Evolutionary conservation across 2,113 vertebrate species (phyloP).

Genomic region (Ochotona princeps): DNA sequence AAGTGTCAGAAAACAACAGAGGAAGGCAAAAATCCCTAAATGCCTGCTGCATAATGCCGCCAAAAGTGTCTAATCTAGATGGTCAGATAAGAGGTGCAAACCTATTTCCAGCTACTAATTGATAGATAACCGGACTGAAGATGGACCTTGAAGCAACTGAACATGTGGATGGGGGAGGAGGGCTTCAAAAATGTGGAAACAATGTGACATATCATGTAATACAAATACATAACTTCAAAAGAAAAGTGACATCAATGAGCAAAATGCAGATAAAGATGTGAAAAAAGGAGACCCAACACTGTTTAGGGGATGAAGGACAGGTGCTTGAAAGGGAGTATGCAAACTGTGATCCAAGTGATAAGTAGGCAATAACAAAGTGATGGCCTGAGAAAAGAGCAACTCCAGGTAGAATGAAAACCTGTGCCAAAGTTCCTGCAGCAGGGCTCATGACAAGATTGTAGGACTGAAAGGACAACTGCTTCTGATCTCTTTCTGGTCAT

Average conservation of each 20-base stretch:
- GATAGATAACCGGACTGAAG: background rate
- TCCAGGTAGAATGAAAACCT: background rate
- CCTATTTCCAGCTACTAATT: background rate
- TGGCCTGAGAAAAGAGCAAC: background rate
- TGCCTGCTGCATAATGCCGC: background rate
- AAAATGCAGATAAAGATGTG: background rate
- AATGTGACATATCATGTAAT: background rate
- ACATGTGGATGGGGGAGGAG: background rate
- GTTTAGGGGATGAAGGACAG: background rate
- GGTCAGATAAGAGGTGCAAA: background rate
- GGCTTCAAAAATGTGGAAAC: background rate
- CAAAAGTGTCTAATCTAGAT: background rate
- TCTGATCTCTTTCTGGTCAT: background rate
- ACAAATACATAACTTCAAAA: background rate
- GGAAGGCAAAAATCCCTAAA: background rate
- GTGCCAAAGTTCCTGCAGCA: background rate
- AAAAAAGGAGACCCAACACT: background rate
- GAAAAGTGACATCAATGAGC: background rate
- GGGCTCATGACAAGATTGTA: background rate
- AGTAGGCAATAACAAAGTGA: background rate
- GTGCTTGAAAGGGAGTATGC: background rate
- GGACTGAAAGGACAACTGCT: background rate
- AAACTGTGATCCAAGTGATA: background rate
- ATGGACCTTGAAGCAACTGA: background rate
- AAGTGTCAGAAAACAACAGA: constrained; percentile 8